Evolutionary conservation across 2,888 invertebrate genomes (phyloP).

Genomic region (Siphonodentalium dalli): DNA sequence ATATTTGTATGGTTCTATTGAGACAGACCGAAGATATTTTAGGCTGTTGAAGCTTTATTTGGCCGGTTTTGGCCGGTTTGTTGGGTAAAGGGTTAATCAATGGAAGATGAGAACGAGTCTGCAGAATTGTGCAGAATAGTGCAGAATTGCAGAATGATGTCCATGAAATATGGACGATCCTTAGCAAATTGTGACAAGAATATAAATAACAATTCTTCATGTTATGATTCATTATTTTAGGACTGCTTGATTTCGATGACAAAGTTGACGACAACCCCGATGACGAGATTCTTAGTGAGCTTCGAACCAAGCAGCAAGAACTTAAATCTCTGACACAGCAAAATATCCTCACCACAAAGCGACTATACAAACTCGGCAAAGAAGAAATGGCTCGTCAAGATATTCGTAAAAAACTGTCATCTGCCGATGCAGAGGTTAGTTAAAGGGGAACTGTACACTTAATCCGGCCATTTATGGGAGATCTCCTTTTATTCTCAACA

Average conservation of each 20-base stretch:
- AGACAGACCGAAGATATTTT: too few species aligned
- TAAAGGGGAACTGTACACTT: neutral
- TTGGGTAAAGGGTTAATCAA: too few species aligned
- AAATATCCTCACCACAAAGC: slow-evolving; percentile 77
- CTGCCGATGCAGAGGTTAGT: slow-evolving; percentile 70
- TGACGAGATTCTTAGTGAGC: slow-evolving; percentile 83
- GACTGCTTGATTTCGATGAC: slow-evolving; percentile 62
- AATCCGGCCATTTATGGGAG: too few species aligned
- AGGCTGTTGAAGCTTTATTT: too few species aligned
- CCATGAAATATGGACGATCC: neutral
- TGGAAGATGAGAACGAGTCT: too few species aligned
- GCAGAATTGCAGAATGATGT: too few species aligned
- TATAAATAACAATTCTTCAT: neutral
- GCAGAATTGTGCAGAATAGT: too few species aligned
- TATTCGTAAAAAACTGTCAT: slow-evolving; percentile 77
- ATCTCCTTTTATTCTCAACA: too few species aligned
- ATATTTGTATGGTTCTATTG: too few species aligned
- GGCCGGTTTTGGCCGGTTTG: too few species aligned
- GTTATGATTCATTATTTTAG: slow-evolving; percentile 33
- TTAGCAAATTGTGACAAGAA: neutral
- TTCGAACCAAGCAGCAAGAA: slow-evolving; percentile 86
- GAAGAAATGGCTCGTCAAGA: slow-evolving; percentile 82
- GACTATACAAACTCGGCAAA: slow-evolving; percentile 75
- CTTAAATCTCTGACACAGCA: slow-evolving; percentile 68
- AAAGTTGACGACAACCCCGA: slow-evolving; percentile 69